Percentiles rank a stretch among this genome's conserved stretches.
phyloP scores from a whole-genome alignment of 2,113 vertebrate species.

The Cyprinodon brontotheroides region DNA sequence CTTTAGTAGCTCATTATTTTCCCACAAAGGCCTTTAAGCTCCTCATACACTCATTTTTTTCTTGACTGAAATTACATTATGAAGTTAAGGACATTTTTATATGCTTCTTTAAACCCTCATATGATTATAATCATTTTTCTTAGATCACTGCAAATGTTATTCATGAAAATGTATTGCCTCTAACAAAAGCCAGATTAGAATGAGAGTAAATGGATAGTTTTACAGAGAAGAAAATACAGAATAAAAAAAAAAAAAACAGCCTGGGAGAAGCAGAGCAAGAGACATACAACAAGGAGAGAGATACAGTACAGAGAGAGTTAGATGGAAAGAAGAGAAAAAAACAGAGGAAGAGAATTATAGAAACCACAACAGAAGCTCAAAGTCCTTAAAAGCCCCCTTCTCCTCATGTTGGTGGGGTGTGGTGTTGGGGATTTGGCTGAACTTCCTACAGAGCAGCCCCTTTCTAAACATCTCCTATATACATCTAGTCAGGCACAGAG shows the following conservation, averaged over 20 bases:
- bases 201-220: constrained; percentile 46
- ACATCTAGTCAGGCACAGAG: constrained; percentile 63
- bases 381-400: constrained; percentile 60
- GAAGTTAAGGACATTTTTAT: background rate
- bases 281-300: constrained; percentile 49
- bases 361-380: constrained; percentile 73
- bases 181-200: constrained; percentile 32
- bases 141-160: constrained; percentile 27
- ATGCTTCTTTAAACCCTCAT: background rate
- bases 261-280: constrained; percentile 54
- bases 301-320: constrained; percentile 57
- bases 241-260: constrained; percentile 25
- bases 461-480: constrained; percentile 66
- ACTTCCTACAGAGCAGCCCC: constrained; percentile 61
- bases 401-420: constrained; percentile 63
- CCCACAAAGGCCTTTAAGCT: background rate
- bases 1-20: background rate
- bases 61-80: constrained; percentile 10
- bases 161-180: constrained; percentile 23
- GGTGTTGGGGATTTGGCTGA: constrained; percentile 66
- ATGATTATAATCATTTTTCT: constrained; percentile 27
- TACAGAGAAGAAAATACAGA: constrained; percentile 37
- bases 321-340: constrained; percentile 40
- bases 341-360: constrained; percentile 56
- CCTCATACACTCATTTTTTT: background rate